Base-by-base conservation (phyloP, 2,113 vertebrate species). In the Mugil cephalus region DNA sequence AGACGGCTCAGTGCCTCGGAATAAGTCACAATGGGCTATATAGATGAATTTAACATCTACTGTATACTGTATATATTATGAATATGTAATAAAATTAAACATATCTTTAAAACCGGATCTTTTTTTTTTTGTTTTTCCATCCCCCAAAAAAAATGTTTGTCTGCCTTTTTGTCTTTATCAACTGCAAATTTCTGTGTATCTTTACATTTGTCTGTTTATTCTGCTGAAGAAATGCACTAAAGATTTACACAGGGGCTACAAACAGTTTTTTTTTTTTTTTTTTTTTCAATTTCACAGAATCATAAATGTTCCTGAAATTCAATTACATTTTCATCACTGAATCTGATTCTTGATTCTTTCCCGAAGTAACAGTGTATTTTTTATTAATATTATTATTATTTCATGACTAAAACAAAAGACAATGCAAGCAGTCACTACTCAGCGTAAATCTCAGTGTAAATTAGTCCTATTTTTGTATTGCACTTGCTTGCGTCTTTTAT, bases 151-250 rank as follows among this genome's bases (percentile, higher is more conserved):
- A 30, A 66, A 72, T 60, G 38, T 73, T 19, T 74, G 51, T 72
- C 56, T 85, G 81, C 76, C 77, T 88, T 80, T 83, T 10, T 70
- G 47, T 80, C 46, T 85, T 69, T 39, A 64, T 78, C 64, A 48
- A 10, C 43, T 39, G 63, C 83, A 36, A 79, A 43, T 85, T 66
- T 87, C 19, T 84, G 48, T 87, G 35, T 77, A 65, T 79, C 15
- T 77, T 60, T 69, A 54, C 45, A 7, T 77, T 14, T 62, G 59
- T 74, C 35, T 59, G 4, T 77, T 18, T 80, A 6, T 39, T 61
- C 14, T 36, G 30, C 51, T 63, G 21, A 24, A 74, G 6, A 58
- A 15, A n/a, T 17, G 36, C 47, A 34, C 19, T 48, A 21, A 15
- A 40, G 39, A 45, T 52, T 19, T 8, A 64, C 40, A 62, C 38